Base-by-base conservation (phyloP, 2,113 vertebrate species). In the Chaenogobius annularis region DNA sequence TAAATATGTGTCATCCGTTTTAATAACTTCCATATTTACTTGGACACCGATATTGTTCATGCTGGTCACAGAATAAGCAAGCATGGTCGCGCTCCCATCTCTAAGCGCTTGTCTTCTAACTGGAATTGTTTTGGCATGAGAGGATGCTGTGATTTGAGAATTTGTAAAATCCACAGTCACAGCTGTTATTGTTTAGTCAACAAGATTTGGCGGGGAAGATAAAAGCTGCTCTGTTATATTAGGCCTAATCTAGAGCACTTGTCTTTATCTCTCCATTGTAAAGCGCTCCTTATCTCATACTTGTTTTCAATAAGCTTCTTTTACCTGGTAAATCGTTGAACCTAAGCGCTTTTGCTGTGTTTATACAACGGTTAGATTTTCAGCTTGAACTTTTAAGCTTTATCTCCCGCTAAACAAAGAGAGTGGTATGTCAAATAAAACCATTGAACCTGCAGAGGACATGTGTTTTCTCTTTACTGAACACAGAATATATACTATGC, bases 301-400 rank as follows among this genome's bases (percentile, higher is more conserved):
- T 68, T 69, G 58, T 52, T 77, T 40, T 47, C 37, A 87, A 81
- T 85, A 85, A 88, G 79, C 81, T 59, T 79, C 74, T 88, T 83
- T 74, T 22, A 73, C 61, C 20, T 31, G 66, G 69, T 83, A 43
- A 78, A 74, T 66, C 11, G 67, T 52, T 23, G 43, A 1, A 11
- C 11, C 5, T 66, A 78, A 78, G 50, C 68, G 58, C 62, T 56
- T 71, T 48, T 54, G 63, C 61, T 47, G 58, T 61, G 68, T 58
- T 84, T 70, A 90, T 87, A 78, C 67, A 13, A 37, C 8, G 44
- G 64, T 72, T 81, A 10, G 64, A 23, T 66, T 47, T 73, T 35
- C 40, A 56, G 62, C 74, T 62, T 77, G 9, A 77, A 74, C 31
- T 43, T 66, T n/a, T 67, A 61, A 80, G 70, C 50, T 23, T 22